Evolutionary conservation across 1,140 invertebrate species (phyloP).

Genomic region (Piezodorus guildinii): DNA sequence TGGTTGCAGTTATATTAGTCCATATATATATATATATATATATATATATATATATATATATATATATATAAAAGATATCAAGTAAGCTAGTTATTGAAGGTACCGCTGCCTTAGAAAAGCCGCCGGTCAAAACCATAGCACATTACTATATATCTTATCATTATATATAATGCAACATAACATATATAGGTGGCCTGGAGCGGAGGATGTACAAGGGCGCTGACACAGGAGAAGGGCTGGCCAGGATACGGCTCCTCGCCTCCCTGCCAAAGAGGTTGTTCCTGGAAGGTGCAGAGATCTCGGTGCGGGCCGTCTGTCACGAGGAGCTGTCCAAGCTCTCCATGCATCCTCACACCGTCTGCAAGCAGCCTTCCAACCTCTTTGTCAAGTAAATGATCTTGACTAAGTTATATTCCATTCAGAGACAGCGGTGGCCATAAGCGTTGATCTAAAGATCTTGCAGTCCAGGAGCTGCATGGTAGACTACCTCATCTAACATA

Average conservation of each 20-base stretch:
- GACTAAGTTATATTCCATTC: too few relatives aligned
- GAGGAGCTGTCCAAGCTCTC: conserved; percentile 21
- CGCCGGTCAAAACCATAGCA: too few relatives aligned
- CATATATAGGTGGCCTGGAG: conserved; percentile 33
- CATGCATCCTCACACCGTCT: neutral
- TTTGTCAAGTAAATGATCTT: conserved; percentile 13
- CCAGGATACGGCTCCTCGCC: conserved; percentile 29
- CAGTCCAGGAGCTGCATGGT: too few relatives aligned
- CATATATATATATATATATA: too few relatives aligned
- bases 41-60: too few relatives aligned
- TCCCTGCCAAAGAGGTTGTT: conserved; percentile 21
- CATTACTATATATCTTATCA: neutral
- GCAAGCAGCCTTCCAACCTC: neutral
- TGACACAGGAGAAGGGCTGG: conserved; percentile 36
- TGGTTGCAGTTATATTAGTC: too few relatives aligned
- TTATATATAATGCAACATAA: neutral
- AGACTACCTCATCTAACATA: too few relatives aligned
- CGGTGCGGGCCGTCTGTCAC: conserved; percentile 14
- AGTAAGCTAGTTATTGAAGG: too few relatives aligned
- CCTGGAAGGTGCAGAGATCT: conserved; percentile 20
- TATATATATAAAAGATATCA: too few relatives aligned
- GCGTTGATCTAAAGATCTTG: too few relatives aligned
- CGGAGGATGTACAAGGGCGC: conserved; percentile 35
- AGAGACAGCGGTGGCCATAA: too few relatives aligned
- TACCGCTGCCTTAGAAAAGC: too few relatives aligned